These are phyloP conservation scores for Trissolcus japonicus DNA, from an alignment of 2,888 invertebrate species.

Conservation along the genomic window DNA sequence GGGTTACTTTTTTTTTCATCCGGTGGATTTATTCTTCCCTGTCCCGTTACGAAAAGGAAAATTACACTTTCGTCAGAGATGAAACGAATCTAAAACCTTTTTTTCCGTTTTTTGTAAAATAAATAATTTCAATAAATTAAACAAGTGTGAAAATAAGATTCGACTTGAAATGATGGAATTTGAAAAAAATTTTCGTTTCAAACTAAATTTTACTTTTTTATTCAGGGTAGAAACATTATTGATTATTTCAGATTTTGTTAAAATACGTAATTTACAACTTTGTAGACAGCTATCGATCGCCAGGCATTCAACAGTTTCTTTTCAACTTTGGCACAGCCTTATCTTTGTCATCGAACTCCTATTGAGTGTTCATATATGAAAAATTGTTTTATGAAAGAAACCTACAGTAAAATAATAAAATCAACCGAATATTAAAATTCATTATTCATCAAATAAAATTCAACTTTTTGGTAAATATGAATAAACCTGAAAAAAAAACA, in stretches of 20 bases:
- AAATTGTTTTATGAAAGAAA: slow-evolving; percentile 41
- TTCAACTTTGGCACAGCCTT: slow-evolving; percentile 22
- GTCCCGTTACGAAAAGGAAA: neutral
- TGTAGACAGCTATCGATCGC: slow-evolving; percentile 23
- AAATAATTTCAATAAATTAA: neutral
- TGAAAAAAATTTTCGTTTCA: too few relatives aligned
- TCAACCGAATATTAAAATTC: neutral
- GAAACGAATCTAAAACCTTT: neutral
- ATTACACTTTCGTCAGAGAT: neutral
- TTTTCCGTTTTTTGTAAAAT: neutral
- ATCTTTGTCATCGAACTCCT: slow-evolving; percentile 38
- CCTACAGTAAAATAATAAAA: slow-evolving; percentile 15
- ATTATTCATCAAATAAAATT: neutral
- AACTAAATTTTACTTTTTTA: too few relatives aligned
- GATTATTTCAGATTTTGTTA: neutral
- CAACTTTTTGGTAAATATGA: too few relatives aligned
- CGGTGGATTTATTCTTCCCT: too few relatives aligned
- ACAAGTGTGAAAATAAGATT: too few relatives aligned
- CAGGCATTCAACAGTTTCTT: slow-evolving; percentile 31
- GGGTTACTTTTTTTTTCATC: too few relatives aligned
- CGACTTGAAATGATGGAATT: too few relatives aligned
- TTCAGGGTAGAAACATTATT: too few relatives aligned
- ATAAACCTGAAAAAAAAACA: too few relatives aligned
- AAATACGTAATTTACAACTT: slow-evolving; percentile 2
- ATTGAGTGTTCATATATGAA: slow-evolving; percentile 1